Percentiles rank a stretch among this genome's conserved stretches.
Conservation (phyloP, 2,797 vertebrate genomes). For the Streptopelia turtur region DNA sequence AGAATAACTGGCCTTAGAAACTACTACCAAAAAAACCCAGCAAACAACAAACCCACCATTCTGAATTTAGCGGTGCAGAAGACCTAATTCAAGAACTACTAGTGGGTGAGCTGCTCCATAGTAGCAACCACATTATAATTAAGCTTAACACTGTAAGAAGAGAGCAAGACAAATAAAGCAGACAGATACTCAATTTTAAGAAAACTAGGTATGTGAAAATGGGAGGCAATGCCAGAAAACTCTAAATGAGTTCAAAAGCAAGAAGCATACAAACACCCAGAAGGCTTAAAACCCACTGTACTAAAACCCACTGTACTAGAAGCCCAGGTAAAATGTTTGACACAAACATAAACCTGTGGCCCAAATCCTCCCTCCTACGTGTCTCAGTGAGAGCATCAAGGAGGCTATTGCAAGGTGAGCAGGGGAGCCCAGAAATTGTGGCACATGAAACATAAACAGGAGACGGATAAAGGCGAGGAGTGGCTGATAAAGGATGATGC, state of each 20-base stretch:
- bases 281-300: background rate
- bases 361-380: background rate
- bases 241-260: background rate
- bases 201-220: background rate
- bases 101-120: background rate
- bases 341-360: accelerated
- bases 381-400: background rate
- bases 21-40: background rate
- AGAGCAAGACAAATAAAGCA: conserved; percentile 1
- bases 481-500: background rate
- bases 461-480: background rate
- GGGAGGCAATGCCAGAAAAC: background rate
- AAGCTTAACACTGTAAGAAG: background rate
- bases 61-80: background rate
- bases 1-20: background rate
- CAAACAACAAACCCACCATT: background rate
- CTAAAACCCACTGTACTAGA: background rate
- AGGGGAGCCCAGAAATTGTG: background rate
- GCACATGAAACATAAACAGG: background rate
- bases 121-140: conserved; percentile 6
- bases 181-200: background rate
- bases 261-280: background rate
- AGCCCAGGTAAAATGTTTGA: background rate
- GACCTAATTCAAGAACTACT: conserved; percentile 21
- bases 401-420: background rate